Evolutionary conservation across 2,888 invertebrate genomes (phyloP), one percentile per base, ranked within the genome.

Genomic region (Rhagonycha fulva): DNA sequence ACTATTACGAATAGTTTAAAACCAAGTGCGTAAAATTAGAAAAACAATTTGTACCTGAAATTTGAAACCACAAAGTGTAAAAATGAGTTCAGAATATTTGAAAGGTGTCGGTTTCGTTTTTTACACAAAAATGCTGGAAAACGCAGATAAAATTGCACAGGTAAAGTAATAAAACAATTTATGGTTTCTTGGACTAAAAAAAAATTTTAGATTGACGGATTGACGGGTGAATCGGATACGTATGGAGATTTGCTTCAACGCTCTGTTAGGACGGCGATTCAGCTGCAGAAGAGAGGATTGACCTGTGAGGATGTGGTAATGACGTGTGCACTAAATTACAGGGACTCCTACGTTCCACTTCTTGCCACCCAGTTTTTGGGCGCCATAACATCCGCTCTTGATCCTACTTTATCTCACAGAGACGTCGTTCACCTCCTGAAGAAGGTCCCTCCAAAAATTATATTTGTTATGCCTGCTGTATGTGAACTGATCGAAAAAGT

Each of bases 341-440:
- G 89, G 4, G 86, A 90, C 71, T 81, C 88, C 7, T 83, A 83
- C 1, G 85, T 90, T 28, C 89, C 90, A 0, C 86, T 88, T 70
- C 87, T 90, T 62, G 89, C 89, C 1, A 87, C 88, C 0, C 78
- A 89, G 4, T 89, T 86, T 79, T 84, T 89, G 4, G 90, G 90
- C 3, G 84, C 83, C 7, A 83, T 82, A 71, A 76, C 84, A 1
- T 81, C 82, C 4, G 82, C 82, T n/a, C 74, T 86, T n/a, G 84
- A 86, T 71, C 83, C 83, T 1, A 80, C 79, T 0, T 77, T 85
- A 69, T 80, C 82, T 3, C 47, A 72, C 4, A 70, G 74, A 26
- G 82, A 84, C n/a, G 79, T 79, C 7, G 76, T 68, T 26, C 80
- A 82, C 72, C 80, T 84, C 5, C 14, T 85, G 4, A 73, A 76